Base-by-base conservation (phyloP, 2,888 invertebrate genomes). In the Incurvaria masculella region DNA sequence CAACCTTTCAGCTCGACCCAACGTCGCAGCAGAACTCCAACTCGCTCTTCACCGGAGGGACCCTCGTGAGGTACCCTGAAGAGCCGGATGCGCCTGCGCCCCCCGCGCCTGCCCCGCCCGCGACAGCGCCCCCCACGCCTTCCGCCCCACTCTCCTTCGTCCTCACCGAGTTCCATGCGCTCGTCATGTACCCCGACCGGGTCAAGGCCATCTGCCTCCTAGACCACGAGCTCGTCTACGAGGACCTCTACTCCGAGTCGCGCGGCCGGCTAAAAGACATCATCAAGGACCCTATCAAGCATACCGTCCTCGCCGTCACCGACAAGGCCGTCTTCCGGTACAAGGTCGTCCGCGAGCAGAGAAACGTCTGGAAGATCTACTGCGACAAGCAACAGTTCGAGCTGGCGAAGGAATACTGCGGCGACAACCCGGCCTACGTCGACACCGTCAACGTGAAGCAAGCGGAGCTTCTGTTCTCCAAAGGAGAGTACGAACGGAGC, bases 311-410 rank as follows among this genome's bases (percentile, higher is more conserved):
- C 89, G 87, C 90, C 0, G 89, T 89, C 52, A 92, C 94, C 0
- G 89, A 92, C 55, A 87, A 87, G 61, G 84, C 87, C 2, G 86
- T 97, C 18, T 96, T 92, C 61, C 87, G 89, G 57, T 94, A 94
- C 62, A 90, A 87, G 74, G 85, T 97, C 1, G 63, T 82, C 1
- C 83, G 87, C 54, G 97, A 97, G 68, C 89, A 92, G 59, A 79
- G 93, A 39, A 88, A 94, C 62, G 87, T 93, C 0, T 94, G 94
- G 94, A 84, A 86, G 63, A 89, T 96, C 55, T 96, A 94, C 65
- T 83, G 94, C 41, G 89, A 91, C 47, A 88, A 88, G 60, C 86
- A 87, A 45, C 86, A 93, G 59, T 97, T 93, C 63, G 91, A 92
- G 52, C 68, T 90, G 49, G 97, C 97, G 0, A 93, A 91, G 63